A percentile compares a stretch with the other conserved stretches of the same genome.
Evolutionary conservation across 1,140 invertebrate species (phyloP).

Genomic region (Theocolax elegans): DNA sequence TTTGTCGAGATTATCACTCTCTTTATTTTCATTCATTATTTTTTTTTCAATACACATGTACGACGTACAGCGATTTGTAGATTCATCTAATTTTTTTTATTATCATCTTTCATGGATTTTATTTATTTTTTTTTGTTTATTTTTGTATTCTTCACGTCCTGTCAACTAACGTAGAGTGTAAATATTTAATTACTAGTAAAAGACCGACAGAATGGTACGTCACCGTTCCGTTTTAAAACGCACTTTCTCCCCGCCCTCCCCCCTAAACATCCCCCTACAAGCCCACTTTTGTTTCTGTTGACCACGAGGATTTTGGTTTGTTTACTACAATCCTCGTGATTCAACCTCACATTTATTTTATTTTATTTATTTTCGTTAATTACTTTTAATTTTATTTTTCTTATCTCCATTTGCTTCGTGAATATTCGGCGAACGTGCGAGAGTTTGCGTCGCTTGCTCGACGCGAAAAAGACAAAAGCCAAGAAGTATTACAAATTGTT

Average conservation of each 20-base stretch:
- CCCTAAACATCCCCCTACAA: conserved; percentile 25
- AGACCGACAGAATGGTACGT: conserved; percentile 66
- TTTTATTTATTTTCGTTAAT: not conserved
- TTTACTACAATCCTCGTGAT: not conserved
- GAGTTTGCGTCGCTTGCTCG: conserved; percentile 17
- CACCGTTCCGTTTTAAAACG: conserved; percentile 54
- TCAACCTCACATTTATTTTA: not conserved
- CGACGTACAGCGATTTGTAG: conserved; percentile 37
- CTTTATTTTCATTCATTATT: conserved; percentile 22
- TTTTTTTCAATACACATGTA: conserved; percentile 36
- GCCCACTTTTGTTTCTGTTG: conserved; percentile 12
- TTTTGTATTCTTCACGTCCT: conserved; percentile 34
- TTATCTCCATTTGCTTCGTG: conserved; percentile 2
- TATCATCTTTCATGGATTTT: conserved; percentile 41
- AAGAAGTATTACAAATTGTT: not conserved
- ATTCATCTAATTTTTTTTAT: conserved; percentile 31
- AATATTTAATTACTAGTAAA: conserved; percentile 62
- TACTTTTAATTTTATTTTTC: not conserved
- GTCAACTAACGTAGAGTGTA: conserved; percentile 60
- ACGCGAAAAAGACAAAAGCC: conserved; percentile 33
- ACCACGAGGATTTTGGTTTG: not conserved
- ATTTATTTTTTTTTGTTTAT: conserved; percentile 42
- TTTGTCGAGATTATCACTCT: conserved; percentile 30
- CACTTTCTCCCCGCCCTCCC: conserved; percentile 37
- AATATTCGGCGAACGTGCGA: conserved; percentile 37